Evolutionary conservation across 2,113 vertebrate species (phyloP).

Genomic region (Crocuta crocuta): DNA sequence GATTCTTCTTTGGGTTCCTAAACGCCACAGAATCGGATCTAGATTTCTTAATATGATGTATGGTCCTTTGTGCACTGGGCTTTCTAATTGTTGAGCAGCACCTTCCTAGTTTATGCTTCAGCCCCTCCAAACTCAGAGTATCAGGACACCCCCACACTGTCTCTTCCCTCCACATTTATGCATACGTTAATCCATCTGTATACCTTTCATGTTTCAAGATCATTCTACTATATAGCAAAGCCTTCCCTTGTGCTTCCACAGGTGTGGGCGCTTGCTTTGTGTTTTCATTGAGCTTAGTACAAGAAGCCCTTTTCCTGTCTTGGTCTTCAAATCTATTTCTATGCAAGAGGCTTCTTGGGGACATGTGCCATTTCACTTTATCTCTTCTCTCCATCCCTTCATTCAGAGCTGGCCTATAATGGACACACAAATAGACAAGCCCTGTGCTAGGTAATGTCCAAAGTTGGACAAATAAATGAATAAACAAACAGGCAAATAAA

Average conservation of each 20-base stretch:
- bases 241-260: background rate
- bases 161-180: background rate
- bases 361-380: background rate
- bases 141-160: accelerated
- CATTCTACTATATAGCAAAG: background rate
- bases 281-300: background rate
- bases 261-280: background rate
- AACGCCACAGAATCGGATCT: background rate
- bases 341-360: background rate
- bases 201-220: background rate
- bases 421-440: background rate
- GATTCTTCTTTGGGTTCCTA: constrained; percentile 25
- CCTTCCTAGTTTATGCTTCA: background rate
- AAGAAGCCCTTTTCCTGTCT: background rate
- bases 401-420: background rate
- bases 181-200: too few species aligned
- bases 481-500: background rate
- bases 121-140: background rate
- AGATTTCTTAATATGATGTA: background rate
- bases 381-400: background rate
- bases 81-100: background rate
- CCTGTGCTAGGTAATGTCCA: background rate
- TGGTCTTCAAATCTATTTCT: background rate
- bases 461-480: background rate
- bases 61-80: background rate